These are phyloP conservation scores for Graptemys geographica DNA, from an alignment of 2,797 vertebrate genomes.

Conservation along the genomic window DNA sequence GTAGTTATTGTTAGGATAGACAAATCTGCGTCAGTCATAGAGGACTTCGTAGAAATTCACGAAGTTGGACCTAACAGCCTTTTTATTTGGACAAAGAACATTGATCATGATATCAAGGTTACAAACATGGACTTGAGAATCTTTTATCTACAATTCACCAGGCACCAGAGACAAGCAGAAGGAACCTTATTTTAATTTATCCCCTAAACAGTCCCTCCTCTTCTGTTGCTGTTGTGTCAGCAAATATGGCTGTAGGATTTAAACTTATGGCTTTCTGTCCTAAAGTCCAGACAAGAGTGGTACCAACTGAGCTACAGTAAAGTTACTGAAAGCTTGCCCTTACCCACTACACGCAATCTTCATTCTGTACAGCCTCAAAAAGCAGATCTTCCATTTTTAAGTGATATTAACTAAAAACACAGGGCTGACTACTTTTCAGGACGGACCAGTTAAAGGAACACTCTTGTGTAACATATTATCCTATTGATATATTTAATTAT, in stretches of 20 bases:
- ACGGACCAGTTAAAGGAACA: background rate
- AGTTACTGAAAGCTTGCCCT: background rate
- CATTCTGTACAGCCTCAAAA: background rate
- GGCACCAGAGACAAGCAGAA: background rate
- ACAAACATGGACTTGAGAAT: background rate
- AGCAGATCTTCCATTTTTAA: background rate
- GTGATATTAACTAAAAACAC: background rate
- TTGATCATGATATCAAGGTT: slow-evolving; percentile 11
- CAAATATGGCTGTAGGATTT: rapidly evolving
- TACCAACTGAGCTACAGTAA: background rate
- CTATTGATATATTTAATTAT: background rate
- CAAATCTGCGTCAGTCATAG: slow-evolving; percentile 1
- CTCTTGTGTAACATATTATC: background rate
- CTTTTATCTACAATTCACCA: background rate
- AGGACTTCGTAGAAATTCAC: slow-evolving; percentile 38
- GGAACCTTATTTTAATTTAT: background rate
- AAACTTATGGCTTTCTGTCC: rapidly evolving
- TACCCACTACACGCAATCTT: rapidly evolving
- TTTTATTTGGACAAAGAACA: slow-evolving; percentile 16
- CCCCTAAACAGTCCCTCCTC: rapidly evolving
- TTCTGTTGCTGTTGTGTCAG: background rate
- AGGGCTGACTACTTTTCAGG: background rate
- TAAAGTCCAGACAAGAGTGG: rapidly evolving
- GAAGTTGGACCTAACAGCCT: background rate
- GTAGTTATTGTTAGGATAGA: slow-evolving; percentile 43